Conservation (phyloP, 2,797 vertebrate species). For the Threskiornis aethiopicus region DNA sequence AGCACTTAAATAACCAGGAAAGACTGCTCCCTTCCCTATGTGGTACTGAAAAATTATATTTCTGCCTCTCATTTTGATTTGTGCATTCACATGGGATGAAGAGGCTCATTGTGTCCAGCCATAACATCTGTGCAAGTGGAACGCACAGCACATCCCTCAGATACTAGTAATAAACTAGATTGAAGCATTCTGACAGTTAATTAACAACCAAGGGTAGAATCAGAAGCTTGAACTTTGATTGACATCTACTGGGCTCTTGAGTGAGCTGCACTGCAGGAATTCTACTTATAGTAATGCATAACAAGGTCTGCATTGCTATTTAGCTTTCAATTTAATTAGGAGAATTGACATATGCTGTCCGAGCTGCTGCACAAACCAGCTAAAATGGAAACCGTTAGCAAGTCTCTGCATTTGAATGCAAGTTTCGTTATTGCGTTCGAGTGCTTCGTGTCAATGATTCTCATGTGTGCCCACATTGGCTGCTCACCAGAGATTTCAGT, state of each 20-base stretch:
- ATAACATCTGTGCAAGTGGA: neutral
- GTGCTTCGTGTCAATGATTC: neutral
- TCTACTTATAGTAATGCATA: neutral
- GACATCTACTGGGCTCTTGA: neutral
- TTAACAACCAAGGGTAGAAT: neutral
- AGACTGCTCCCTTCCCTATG: neutral
- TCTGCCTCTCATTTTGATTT: neutral
- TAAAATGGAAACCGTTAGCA: neutral
- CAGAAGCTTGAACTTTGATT: constrained; percentile 20
- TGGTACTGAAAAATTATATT: neutral
- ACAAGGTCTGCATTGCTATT: neutral
- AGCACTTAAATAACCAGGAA: neutral
- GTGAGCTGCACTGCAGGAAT: neutral
- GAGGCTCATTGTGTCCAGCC: neutral
- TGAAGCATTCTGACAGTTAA: constrained; percentile 1
- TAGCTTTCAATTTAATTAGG: neutral
- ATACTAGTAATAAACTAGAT: neutral
- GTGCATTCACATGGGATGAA: neutral
- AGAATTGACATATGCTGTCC: neutral
- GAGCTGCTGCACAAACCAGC: neutral
- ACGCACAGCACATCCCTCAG: neutral
- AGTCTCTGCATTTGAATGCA: neutral
- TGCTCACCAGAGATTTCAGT: neutral
- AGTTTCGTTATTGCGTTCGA: neutral
- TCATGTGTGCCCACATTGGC: neutral